Percentiles rank a stretch among this genome's conserved stretches.
These are phyloP conservation scores for Limnodromus scolopaceus DNA, from an alignment of 2,797 vertebrate species.

Conservation along the genomic window DNA sequence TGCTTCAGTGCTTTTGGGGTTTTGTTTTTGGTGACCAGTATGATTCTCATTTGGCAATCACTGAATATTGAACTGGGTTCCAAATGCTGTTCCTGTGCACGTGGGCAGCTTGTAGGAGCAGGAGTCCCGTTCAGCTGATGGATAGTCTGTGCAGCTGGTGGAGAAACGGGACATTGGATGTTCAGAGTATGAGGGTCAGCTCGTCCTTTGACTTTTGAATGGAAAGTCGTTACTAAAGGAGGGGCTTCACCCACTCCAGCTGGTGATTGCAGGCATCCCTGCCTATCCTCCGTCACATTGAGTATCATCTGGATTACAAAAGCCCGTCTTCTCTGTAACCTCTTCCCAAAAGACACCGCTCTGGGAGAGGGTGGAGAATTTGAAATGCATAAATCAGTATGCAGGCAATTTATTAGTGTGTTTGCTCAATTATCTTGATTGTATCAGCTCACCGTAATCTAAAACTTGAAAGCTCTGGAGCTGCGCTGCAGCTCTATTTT, in stretches of 20 bases:
- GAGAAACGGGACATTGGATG: accelerated
- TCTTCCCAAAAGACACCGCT: background rate
- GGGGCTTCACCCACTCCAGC: background rate
- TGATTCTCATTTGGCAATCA: background rate
- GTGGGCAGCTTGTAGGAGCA: background rate
- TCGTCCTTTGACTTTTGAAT: background rate
- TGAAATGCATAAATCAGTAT: accelerated
- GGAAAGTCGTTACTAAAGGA: background rate
- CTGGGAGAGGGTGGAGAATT: background rate
- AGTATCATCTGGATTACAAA: no score
- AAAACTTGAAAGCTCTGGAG: background rate
- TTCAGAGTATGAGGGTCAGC: background rate
- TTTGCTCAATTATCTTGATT: background rate
- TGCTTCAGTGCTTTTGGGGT: background rate
- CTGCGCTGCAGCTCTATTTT: background rate
- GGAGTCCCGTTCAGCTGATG: background rate
- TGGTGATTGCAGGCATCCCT: background rate
- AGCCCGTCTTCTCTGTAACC: background rate
- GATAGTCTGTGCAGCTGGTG: background rate
- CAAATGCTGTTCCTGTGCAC: background rate
- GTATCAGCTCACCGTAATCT: background rate
- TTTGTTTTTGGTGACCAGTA: background rate
- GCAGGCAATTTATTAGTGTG: accelerated
- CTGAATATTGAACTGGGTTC: background rate
- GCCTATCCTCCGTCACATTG: accelerated